Evolutionary conservation across 2,113 vertebrate genomes (phyloP).

Genomic region (Ramphastos sulfuratus): DNA sequence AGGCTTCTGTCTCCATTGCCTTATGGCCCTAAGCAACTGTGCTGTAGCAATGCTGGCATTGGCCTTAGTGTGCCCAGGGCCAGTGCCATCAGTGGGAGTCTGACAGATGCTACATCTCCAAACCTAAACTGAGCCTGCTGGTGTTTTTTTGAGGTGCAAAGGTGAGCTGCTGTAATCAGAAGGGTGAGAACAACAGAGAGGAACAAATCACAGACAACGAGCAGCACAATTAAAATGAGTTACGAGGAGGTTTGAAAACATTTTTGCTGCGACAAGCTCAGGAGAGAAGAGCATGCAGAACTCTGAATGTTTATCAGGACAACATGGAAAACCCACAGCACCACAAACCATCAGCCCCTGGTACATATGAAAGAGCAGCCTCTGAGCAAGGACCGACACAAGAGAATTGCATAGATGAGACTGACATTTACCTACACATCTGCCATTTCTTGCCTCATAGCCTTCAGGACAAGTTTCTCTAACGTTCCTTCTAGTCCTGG

Average conservation of each 20-base stretch:
- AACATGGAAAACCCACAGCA: neutral
- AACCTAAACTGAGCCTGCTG: neutral
- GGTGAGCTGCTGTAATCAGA: neutral
- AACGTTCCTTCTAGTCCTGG: slow-evolving; percentile 81
- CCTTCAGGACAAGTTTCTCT: slow-evolving; percentile 86
- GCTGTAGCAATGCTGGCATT: neutral
- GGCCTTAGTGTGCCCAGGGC: too few species aligned
- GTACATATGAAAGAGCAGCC: neutral
- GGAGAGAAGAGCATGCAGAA: slow-evolving; percentile 3
- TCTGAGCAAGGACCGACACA: slow-evolving; percentile 18
- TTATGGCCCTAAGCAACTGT: rapidly evolving
- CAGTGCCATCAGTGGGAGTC: neutral
- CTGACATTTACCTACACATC: slow-evolving; percentile 94
- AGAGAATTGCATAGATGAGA: slow-evolving; percentile 54
- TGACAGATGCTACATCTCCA: neutral
- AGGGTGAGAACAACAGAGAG: neutral
- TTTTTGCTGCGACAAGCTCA: neutral
- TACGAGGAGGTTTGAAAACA: neutral
- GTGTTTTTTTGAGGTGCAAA: neutral
- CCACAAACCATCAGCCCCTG: neutral
- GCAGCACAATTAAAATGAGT: neutral
- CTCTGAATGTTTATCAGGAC: neutral
- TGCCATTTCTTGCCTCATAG: slow-evolving; percentile 82
- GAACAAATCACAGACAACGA: neutral
- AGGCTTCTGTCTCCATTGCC: neutral